Evolutionary conservation across 2,888 invertebrate genomes (phyloP).

Genomic region (Melanostoma mellinum): DNA sequence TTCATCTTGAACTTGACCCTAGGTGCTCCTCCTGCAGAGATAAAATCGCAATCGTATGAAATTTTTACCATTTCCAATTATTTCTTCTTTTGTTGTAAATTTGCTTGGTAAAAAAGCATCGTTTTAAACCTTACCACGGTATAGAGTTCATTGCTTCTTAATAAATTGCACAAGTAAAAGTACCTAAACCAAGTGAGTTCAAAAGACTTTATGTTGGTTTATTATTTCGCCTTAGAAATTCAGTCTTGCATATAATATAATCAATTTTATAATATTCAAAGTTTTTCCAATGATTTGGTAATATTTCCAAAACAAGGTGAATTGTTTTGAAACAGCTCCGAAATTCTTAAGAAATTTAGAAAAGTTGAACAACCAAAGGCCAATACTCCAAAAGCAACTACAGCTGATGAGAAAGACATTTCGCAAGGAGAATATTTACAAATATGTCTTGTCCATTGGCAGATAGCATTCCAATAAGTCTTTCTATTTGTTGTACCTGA

Average conservation of each 20-base stretch:
- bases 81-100: constrained; percentile 63
- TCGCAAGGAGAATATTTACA: constrained; percentile 81
- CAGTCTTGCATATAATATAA: constrained; percentile 19
- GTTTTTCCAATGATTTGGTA: constrained; percentile 76
- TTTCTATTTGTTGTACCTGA: constrained; percentile 70
- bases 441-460: constrained; percentile 74
- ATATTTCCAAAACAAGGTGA: constrained; percentile 89
- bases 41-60: constrained; percentile 47
- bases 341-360: constrained; percentile 86
- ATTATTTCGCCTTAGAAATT: constrained; percentile 35
- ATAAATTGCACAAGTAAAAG: background rate
- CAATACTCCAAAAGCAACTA: constrained; percentile 85
- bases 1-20: constrained; percentile 21
- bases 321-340: constrained; percentile 86
- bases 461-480: constrained; percentile 2
- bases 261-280: constrained; percentile 22
- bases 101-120: constrained; percentile 2
- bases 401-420: constrained; percentile 83
- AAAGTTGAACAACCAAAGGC: constrained; percentile 88
- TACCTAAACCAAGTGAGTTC: constrained; percentile 14
- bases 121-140: too few species aligned
- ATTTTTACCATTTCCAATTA: constrained; percentile 44
- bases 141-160: constrained; percentile 32
- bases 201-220: constrained; percentile 27
- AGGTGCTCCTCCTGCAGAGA: constrained; percentile 44